Percentiles rank a stretch among this genome's conserved stretches.
These are phyloP conservation scores for Apodemia duryi DNA, from an alignment of 2,888 invertebrate genomes.

Conservation along the genomic window DNA sequence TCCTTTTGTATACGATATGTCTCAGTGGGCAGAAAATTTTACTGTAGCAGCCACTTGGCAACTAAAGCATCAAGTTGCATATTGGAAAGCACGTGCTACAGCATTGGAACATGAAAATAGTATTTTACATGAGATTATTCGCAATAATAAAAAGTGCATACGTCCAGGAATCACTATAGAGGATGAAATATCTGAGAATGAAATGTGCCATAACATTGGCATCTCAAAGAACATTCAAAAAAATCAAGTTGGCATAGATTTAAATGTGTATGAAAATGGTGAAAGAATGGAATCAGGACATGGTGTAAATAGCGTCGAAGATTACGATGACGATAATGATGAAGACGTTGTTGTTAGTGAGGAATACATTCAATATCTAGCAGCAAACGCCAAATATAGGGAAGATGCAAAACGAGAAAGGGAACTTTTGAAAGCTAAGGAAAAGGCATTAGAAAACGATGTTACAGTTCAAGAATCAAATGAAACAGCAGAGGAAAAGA, in stretches of 20 bases:
- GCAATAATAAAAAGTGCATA: constrained; percentile 40
- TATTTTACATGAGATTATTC: constrained; percentile 73
- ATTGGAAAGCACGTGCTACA: constrained; percentile 80
- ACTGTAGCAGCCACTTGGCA: constrained; percentile 68
- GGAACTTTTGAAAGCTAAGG: constrained; percentile 42
- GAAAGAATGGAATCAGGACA: constrained; percentile 34
- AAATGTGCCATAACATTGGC: background rate
- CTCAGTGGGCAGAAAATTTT: constrained; percentile 61
- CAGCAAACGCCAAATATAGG: constrained; percentile 77
- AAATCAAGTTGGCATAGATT: background rate
- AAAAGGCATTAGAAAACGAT: constrained; percentile 36
- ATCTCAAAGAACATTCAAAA: background rate
- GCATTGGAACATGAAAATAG: constrained; percentile 79
- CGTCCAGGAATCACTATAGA: constrained; percentile 6
- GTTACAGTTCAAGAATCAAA: constrained; percentile 38
- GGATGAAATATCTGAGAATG: background rate
- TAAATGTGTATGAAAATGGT: background rate
- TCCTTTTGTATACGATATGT: constrained; percentile 47
- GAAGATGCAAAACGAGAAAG: constrained; percentile 53
- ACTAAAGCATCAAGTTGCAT: constrained; percentile 77
- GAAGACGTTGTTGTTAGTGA: constrained; percentile 74
- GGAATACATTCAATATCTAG: constrained; percentile 81
- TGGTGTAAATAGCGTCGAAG: constrained; percentile 40
- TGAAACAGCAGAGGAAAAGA: constrained; percentile 41
- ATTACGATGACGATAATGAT: constrained; percentile 38